Evolutionary conservation across 2,888 invertebrate genomes (phyloP).

Genomic region (Leptinotarsa juncta): DNA sequence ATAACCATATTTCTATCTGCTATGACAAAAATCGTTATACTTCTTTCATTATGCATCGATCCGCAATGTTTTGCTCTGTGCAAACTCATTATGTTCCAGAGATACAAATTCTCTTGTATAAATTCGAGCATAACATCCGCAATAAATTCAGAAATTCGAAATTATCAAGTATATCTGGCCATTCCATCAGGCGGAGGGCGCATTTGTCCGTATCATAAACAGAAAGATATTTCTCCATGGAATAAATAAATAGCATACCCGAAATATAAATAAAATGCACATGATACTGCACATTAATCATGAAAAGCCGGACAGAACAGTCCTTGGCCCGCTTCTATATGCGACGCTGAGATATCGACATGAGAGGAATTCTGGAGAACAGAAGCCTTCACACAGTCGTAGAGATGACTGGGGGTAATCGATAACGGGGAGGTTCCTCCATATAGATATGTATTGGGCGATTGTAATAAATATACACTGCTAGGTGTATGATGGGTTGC

Average conservation of each 20-base stretch:
- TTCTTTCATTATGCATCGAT: background rate
- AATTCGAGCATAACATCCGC: conserved; percentile 33
- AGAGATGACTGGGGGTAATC: conserved; percentile 14
- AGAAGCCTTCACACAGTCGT: conserved; percentile 8
- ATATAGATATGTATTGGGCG: background rate
- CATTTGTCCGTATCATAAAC: conserved; percentile 43
- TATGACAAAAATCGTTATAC: too few relatives aligned
- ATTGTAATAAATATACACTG: too few relatives aligned
- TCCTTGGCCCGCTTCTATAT: conserved; percentile 24
- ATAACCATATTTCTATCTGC: too few relatives aligned
- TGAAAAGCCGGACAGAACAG: conserved; percentile 23
- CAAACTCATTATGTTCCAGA: conserved; percentile 15
- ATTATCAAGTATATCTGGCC: conserved; percentile 42
- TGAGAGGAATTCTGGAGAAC: conserved; percentile 25
- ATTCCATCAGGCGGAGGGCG: conserved; percentile 31
- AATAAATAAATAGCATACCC: conserved; percentile 40
- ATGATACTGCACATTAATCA: conserved; percentile 37
- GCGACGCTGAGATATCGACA: conserved; percentile 21
- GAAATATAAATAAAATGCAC: conserved; percentile 44
- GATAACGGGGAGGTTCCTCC: background rate
- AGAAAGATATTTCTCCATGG: conserved; percentile 44
- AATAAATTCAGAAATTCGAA: conserved; percentile 42
- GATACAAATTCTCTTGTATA: conserved; percentile 34
- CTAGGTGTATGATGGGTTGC: too few relatives aligned
- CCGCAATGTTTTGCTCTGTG: background rate